phyloP scores from a whole-genome alignment of 2,797 vertebrate genomes.

The Microtus obscurus region DNA sequence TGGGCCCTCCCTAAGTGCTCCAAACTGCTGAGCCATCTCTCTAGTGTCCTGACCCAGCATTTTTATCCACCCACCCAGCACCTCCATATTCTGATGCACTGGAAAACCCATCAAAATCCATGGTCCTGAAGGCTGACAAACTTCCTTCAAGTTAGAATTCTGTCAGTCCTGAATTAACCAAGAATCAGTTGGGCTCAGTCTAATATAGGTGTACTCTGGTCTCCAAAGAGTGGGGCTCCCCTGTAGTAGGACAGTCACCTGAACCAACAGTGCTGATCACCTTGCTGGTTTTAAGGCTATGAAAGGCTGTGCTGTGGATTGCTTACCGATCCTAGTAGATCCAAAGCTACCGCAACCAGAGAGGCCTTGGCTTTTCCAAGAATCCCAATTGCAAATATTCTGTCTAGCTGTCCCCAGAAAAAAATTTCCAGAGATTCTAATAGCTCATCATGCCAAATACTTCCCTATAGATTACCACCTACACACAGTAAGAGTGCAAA shows the following conservation, averaged over 20 bases:
- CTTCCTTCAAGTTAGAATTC: background rate
- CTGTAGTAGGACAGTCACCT: background rate
- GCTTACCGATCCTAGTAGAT: conserved; percentile 46
- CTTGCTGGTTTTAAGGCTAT: background rate
- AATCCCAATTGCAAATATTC: conserved; percentile 68
- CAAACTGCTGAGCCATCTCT: background rate
- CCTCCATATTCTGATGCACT: fast-evolving
- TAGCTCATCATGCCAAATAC: conserved; percentile 58
- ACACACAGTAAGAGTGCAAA: background rate
- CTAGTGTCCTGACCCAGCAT: background rate
- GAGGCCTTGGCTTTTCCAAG: conserved; percentile 53
- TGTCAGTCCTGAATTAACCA: background rate
- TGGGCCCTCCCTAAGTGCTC: background rate
- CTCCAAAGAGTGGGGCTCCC: background rate
- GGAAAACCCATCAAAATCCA: background rate
- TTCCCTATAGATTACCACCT: conserved; percentile 57
- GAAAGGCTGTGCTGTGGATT: background rate
- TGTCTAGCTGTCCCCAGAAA: conserved; percentile 66
- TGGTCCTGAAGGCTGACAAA: background rate
- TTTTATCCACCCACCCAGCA: background rate
- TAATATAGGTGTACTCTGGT: background rate
- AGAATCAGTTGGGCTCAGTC: background rate
- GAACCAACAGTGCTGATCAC: background rate
- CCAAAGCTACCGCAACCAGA: conserved; percentile 61
- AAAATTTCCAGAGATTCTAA: conserved; percentile 69